These are phyloP conservation scores for Aporophyla lueneburgensis DNA, from an alignment of 2,888 invertebrate species.

Conservation along the genomic window DNA sequence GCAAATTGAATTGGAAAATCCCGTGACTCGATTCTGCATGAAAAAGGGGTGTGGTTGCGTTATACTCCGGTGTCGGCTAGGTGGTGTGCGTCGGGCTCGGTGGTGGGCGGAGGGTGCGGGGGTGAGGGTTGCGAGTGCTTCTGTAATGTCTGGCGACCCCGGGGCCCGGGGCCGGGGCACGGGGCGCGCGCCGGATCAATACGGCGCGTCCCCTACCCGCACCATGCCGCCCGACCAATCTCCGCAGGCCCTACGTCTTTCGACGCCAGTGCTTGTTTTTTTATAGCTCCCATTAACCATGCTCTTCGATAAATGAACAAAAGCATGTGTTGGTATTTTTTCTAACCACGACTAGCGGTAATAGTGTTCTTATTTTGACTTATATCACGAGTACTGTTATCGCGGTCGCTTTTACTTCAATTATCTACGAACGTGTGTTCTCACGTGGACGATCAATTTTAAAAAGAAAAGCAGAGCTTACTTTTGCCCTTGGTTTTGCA, in stretches of 20 bases:
- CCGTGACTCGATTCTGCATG: constrained; percentile 87
- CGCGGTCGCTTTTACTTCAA: constrained; percentile 7
- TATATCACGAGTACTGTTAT: constrained; percentile 58
- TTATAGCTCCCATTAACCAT: constrained; percentile 88
- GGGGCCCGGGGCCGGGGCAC: constrained; percentile 66
- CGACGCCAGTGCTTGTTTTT: constrained; percentile 89
- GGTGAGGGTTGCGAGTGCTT: constrained; percentile 82
- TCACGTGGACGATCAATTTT: neutral
- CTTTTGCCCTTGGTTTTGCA: neutral
- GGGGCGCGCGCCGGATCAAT: constrained; percentile 83
- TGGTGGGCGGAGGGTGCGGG: constrained; percentile 75
- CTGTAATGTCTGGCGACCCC: constrained; percentile 84
- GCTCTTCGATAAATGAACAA: constrained; percentile 88
- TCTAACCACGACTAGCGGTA: constrained; percentile 63
- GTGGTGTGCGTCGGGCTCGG: constrained; percentile 77
- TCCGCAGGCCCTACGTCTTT: constrained; percentile 89
- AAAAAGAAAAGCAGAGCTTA: neutral
- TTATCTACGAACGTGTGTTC: constrained; percentile 6
- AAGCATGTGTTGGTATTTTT: constrained; percentile 84
- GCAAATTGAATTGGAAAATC: constrained; percentile 90
- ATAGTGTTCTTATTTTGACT: constrained; percentile 63
- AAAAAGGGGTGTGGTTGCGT: constrained; percentile 89
- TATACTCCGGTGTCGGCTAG: constrained; percentile 79
- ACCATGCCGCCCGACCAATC: constrained; percentile 84
- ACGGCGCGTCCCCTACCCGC: constrained; percentile 83